Base-by-base conservation (phyloP, 2,113 vertebrate species). In the Ptychochromis oligacanthus region DNA sequence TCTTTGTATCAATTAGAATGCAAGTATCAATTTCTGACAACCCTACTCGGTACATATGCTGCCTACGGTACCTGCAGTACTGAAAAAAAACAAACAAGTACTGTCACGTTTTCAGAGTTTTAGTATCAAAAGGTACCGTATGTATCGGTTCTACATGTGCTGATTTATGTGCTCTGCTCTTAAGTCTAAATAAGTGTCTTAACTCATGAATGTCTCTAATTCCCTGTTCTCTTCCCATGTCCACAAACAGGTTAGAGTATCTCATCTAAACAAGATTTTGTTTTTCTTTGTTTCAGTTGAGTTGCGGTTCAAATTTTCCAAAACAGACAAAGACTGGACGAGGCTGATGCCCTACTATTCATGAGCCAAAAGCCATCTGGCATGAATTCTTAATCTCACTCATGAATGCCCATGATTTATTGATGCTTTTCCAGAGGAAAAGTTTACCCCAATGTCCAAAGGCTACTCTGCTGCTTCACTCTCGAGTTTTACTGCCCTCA, bases 341-440 rank as follows among this genome's bases (percentile, higher is more conserved):
- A 60, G 78, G 14, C 72, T 81, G 87, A 55, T 83, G 88, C 18
- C 61, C 76, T 67, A 56, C 82, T 79, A 46, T 91, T 88, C 72
- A 88, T 89, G 84, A 88, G 91, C 82, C 80, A 92, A 91, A 92
- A 92, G 91, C 83, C 86, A 82, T 76, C 88, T 90, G 80, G 90
- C 91, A 94, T 94, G 83, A 94, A 93, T 95, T 93, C 91, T 94
- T 95, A 92, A 96, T 95, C 88, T 90, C 83, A 84, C 88, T 92
- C 89, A 78, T 94, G 93, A 92, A 89, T 89, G 91, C 58, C 46
- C 86, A 94, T 96, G 80, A 94, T 93, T 96, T 93, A 95, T 95
- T 95, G 90, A 96, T 94, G 92, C 61, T 2, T 49, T 80, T 93
- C 82, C 88, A 89, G 85, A 86, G 89, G 84, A 93, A 91, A 94